A percentile compares a stretch with the other conserved stretches of the same genome.
Evolutionary conservation across 2,113 vertebrate genomes (phyloP).

Genomic region (Gasterosteus aculeatus): DNA sequence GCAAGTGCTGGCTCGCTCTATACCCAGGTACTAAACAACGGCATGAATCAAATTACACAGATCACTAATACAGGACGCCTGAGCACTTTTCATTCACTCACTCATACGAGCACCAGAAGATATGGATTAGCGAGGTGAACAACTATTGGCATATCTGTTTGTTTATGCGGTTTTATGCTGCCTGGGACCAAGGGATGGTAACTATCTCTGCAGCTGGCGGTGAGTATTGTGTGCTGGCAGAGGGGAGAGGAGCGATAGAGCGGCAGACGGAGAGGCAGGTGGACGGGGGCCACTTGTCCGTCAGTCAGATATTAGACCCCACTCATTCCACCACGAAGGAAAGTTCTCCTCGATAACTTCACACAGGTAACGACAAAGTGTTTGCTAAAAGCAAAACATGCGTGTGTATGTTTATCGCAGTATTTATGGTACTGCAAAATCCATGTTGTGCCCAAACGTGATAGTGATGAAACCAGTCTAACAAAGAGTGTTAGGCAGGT

Average conservation of each 20-base stretch:
- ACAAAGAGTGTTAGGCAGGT: background rate
- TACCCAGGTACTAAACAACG: constrained; percentile 28
- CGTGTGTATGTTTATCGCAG: background rate
- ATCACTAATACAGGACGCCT: background rate
- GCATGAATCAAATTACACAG: constrained; percentile 24
- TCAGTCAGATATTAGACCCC: constrained; percentile 52
- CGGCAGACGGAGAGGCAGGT: constrained; percentile 37
- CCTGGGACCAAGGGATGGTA: constrained; percentile 15
- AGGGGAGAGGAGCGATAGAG: constrained; percentile 27
- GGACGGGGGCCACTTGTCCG: constrained; percentile 32
- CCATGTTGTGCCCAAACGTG: background rate
- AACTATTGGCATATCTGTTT: background rate
- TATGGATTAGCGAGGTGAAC: too few relatives aligned
- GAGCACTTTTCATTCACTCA: background rate
- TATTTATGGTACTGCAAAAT: background rate
- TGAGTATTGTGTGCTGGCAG: constrained; percentile 25
- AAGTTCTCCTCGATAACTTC: constrained; percentile 17
- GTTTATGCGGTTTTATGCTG: background rate
- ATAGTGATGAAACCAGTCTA: background rate
- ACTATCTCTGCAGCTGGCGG: constrained; percentile 28
- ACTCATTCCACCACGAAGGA: constrained; percentile 34
- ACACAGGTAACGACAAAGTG: constrained; percentile 28
- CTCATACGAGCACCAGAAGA: too few relatives aligned
- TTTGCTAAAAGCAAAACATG: background rate
- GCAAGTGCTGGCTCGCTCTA: constrained; percentile 8